Evolutionary conservation across 1,140 invertebrate species (phyloP), one percentile per base, ranked within the genome.

Genomic region (Bombyx mandarina): DNA sequence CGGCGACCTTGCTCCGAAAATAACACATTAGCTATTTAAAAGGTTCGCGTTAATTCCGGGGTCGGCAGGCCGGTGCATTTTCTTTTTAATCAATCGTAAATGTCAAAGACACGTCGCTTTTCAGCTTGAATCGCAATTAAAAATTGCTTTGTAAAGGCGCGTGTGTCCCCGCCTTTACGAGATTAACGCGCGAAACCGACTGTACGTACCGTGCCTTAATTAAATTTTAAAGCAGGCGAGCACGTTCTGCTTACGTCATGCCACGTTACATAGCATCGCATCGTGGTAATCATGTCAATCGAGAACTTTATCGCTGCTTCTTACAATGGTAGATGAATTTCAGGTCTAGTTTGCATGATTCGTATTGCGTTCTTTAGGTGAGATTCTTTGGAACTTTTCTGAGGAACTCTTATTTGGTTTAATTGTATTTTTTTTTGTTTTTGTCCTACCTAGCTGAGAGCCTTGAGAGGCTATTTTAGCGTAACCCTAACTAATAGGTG

Each of bases 21-120:
- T 35, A 35, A 35, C 4, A 35, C 47, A 54, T 58, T 43, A 44
- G 53, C 59, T 60, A 61, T 64, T 57, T 45, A 64, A 63, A 65
- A 51, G 44, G 51, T 47, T 48, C 54, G 59, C 60, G 58, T 54
- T 35, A 51, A 66, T 60, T 60, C 63, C 64, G 63, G 57, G 63
- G 63, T 66, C 60, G 53, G 43, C 9, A 12, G 56, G 43, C 50
- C 54, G 43, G 45, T 10, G 61, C 65, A 66, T 75, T 69, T 76
- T 74, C 63, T 75, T 77, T 77, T 76, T 77, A 72, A 76, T 76
- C 74, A 76, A 76, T 76, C 67, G 74, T 67, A 72, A 67, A 65
- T 57, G 69, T 73, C 71, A 76, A 76, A 76, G 74, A 74, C 69
- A 67, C 46, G 61, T 63, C 59, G 69, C 62, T 60, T 73, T 70